phyloP scores from a whole-genome alignment of 2,888 invertebrate species.

The Tipula confusa region DNA sequence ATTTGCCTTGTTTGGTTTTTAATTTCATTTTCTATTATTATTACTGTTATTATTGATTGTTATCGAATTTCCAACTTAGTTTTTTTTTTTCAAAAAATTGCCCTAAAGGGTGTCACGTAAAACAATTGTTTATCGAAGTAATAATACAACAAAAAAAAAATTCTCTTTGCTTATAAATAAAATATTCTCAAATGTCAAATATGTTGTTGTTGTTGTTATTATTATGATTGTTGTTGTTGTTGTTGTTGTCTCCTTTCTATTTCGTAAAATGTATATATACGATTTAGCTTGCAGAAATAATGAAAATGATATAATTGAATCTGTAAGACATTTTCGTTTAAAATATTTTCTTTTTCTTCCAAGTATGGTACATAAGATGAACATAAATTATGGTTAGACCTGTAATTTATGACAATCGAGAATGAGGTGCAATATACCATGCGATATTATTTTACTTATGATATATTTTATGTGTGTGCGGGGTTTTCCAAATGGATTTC shows the following conservation, averaged over 20 bases:
- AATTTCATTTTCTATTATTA: constrained; percentile 13
- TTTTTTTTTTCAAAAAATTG: neutral
- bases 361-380: neutral
- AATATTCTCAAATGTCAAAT: neutral
- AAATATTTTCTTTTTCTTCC: neutral
- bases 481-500: too few relatives aligned
- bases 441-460: neutral
- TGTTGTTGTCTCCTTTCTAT: neutral
- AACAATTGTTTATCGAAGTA: constrained; percentile 20
- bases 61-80: neutral
- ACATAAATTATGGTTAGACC: neutral
- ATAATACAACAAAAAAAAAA: neutral
- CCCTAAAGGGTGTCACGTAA: constrained; percentile 20
- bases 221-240: too few relatives aligned
- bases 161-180: neutral
- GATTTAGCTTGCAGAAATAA: neutral
- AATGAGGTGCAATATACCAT: neutral
- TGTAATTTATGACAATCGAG: neutral
- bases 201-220: neutral
- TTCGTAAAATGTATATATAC: neutral
- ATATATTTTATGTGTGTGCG: too few relatives aligned
- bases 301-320: constrained; percentile 20
- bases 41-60: constrained; percentile 20
- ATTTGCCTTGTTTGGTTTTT: constrained; percentile 9
- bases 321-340: neutral